Evolutionary conservation across 2,888 invertebrate species (phyloP).

Genomic region (Drosophila robusta): DNA sequence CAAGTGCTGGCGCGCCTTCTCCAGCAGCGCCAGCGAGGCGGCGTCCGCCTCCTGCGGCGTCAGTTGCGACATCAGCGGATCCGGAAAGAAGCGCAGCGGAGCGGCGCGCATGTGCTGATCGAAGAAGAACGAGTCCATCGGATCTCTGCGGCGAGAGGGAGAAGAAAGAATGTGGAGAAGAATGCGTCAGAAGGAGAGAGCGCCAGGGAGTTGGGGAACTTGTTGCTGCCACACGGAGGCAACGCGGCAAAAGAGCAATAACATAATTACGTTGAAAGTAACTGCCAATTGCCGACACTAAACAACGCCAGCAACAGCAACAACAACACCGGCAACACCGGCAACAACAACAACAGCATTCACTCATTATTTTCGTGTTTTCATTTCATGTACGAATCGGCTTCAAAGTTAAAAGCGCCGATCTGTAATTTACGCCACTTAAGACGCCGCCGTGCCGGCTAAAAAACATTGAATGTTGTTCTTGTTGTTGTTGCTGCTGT

Average conservation of each 20-base stretch:
- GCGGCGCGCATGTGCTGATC: slow-evolving; percentile 85
- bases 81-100: slow-evolving; percentile 85
- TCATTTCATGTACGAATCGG: slow-evolving; percentile 84
- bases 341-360: slow-evolving; percentile 67
- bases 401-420: slow-evolving; percentile 85
- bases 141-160: slow-evolving; percentile 77
- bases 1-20: slow-evolving; percentile 85
- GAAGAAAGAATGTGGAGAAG: neutral
- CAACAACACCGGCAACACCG: slow-evolving; percentile 28
- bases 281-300: slow-evolving; percentile 75
- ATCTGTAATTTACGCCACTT: slow-evolving; percentile 85
- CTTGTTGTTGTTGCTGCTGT: slow-evolving; percentile 47
- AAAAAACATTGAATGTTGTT: slow-evolving; percentile 59
- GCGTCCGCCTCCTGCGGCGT: slow-evolving; percentile 85
- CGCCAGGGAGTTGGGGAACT: slow-evolving; percentile 27
- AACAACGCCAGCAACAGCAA: slow-evolving; percentile 64
- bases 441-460: slow-evolving; percentile 83
- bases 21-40: slow-evolving; percentile 84
- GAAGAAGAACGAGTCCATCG: slow-evolving; percentile 85
- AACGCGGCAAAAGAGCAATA: slow-evolving; percentile 61
- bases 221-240: slow-evolving; percentile 54
- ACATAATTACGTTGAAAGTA: slow-evolving; percentile 74
- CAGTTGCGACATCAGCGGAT: slow-evolving; percentile 84
- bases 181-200: neutral
- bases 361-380: slow-evolving; percentile 84